A percentile compares a stretch with the other conserved stretches of the same genome.
These are phyloP conservation scores for Melieria picta DNA, from an alignment of 2,888 invertebrate species.

Conservation along the genomic window DNA sequence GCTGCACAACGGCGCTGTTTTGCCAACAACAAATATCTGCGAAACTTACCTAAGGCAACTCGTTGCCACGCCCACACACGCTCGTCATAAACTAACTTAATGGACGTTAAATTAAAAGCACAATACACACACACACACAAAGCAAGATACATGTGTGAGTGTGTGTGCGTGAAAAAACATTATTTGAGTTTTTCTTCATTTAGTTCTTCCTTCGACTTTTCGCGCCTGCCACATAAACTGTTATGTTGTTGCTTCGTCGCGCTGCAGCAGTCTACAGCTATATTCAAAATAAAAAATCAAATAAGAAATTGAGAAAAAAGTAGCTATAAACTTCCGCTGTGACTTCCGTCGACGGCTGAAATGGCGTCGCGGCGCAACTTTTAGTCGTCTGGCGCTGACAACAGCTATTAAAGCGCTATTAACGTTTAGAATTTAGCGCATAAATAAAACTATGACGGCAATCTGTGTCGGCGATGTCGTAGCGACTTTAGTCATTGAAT, in stretches of 20 bases:
- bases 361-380: neutral
- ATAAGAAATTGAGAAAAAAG: neutral
- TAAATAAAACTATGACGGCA: neutral
- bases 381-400: neutral
- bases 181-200: too few species aligned
- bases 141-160: too few species aligned
- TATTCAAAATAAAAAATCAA: neutral
- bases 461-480: too few species aligned
- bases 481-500: too few species aligned
- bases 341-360: neutral
- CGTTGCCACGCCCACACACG: too few species aligned
- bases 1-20: too few species aligned
- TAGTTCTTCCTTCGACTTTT: neutral
- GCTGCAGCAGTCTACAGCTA: neutral
- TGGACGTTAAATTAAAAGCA: too few species aligned
- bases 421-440: neutral
- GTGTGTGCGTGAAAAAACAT: too few species aligned
- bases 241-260: neutral
- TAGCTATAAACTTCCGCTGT: neutral
- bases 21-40: too few species aligned
- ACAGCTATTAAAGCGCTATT: neutral
- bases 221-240: neutral
- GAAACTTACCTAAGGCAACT: too few species aligned
- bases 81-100: too few species aligned
- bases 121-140: too few species aligned